Percentiles rank a stretch among this genome's conserved stretches.
Conservation (phyloP, 2,113 vertebrate genomes). For the Fukomys damarensis region DNA sequence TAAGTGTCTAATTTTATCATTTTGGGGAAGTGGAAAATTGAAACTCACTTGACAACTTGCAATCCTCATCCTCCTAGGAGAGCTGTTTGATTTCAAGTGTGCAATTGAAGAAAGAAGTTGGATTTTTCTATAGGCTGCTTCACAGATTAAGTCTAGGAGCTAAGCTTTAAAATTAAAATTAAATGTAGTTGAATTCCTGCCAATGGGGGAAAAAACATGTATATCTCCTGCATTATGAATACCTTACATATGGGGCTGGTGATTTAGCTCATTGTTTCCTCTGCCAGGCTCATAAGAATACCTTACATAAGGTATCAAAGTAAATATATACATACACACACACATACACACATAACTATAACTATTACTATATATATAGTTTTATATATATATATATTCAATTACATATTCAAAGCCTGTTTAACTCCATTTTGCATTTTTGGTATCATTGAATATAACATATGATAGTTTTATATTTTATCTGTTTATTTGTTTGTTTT, state of each 20-base stretch:
- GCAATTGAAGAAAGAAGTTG: background rate
- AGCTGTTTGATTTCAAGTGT: slow-evolving; percentile 56
- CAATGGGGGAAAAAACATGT: background rate
- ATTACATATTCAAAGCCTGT: background rate
- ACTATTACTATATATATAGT: background rate
- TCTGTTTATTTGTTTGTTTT: too few relatives aligned
- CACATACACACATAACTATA: too few relatives aligned
- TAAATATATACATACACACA: background rate
- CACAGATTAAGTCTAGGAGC: background rate
- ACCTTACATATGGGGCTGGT: background rate
- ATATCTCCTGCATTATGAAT: background rate
- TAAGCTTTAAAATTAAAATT: background rate
- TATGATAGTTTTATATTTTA: background rate
- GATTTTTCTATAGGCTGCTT: background rate
- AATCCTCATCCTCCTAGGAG: slow-evolving; percentile 6
- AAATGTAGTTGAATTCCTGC: background rate
- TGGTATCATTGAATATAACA: background rate
- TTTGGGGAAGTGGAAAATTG: slow-evolving; percentile 11
- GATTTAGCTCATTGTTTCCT: too few relatives aligned
- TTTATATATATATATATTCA: background rate
- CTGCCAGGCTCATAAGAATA: too few relatives aligned
- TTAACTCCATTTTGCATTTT: background rate
- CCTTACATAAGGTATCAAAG: background rate
- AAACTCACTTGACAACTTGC: slow-evolving; percentile 11
- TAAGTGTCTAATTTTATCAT: slow-evolving; percentile 29